A percentile compares a stretch with the other conserved stretches of the same genome.
phyloP scores from a whole-genome alignment of 2,888 invertebrate genomes.

The Palloptera scutellata region DNA sequence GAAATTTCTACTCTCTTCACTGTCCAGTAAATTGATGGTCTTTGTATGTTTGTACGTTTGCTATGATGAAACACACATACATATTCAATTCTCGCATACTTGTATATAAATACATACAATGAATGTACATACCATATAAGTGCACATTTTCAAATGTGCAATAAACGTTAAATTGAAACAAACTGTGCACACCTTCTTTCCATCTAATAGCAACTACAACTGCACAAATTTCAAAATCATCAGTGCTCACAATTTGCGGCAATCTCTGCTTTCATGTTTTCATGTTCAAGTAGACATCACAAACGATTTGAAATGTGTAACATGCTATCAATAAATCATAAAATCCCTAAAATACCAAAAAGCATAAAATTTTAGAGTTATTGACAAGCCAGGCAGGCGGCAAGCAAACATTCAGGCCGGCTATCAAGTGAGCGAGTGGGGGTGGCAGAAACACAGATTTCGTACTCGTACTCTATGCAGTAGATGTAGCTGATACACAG shows the following conservation, averaged over 20 bases:
- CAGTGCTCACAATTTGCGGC: too few relatives aligned
- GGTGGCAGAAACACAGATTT: too few relatives aligned
- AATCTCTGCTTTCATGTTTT: too few relatives aligned
- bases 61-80: neutral
- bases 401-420: neutral
- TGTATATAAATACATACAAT: neutral
- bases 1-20: neutral
- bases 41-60: neutral
- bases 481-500: too few relatives aligned
- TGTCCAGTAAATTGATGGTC: neutral
- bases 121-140: too few relatives aligned
- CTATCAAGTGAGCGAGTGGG: too few relatives aligned
- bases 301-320: neutral
- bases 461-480: too few relatives aligned
- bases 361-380: slow-evolving; percentile 14
- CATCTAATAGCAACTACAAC: neutral
- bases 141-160: neutral
- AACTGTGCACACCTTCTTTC: neutral
- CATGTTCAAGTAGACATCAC: neutral
- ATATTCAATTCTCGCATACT: neutral
- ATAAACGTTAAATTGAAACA: neutral
- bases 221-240: too few relatives aligned
- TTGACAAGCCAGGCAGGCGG: slow-evolving; percentile 5
- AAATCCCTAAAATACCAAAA: slow-evolving; percentile 4
- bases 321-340: slow-evolving; percentile 19